These are phyloP conservation scores for Cephus pygmeus DNA, from an alignment of 2,888 invertebrate genomes.

Conservation along the genomic window DNA sequence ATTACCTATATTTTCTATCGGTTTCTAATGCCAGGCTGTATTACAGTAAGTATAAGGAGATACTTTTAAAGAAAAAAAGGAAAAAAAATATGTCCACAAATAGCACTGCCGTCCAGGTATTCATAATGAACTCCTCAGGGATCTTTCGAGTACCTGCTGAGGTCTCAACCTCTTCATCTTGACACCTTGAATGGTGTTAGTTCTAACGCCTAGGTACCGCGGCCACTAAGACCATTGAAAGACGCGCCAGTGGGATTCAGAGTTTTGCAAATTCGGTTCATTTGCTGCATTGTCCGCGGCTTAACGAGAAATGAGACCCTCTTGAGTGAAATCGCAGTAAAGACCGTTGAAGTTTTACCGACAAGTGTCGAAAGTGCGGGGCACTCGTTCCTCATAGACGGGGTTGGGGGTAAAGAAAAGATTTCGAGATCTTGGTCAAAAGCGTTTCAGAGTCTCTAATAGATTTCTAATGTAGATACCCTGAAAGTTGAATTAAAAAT, in stretches of 20 bases:
- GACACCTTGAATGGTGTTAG: constrained; percentile 65
- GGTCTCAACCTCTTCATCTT: constrained; percentile 48
- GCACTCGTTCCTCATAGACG: neutral
- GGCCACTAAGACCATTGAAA: constrained; percentile 51
- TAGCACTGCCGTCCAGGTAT: constrained; percentile 20
- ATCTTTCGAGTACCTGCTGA: constrained; percentile 45
- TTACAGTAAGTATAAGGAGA: neutral
- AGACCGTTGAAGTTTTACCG: constrained; percentile 65
- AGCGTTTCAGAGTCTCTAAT: neutral
- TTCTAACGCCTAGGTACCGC: constrained; percentile 59
- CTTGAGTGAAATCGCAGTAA: constrained; percentile 54
- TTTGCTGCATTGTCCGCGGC: constrained; percentile 64
- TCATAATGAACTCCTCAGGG: constrained; percentile 52
- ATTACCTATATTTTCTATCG: neutral
- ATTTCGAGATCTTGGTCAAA: neutral
- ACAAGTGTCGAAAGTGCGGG: constrained; percentile 37
- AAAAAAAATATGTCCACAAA: neutral
- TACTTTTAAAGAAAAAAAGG: neutral
- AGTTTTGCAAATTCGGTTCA: constrained; percentile 66
- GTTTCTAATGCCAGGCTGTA: neutral
- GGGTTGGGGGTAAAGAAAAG: neutral
- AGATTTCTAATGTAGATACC: neutral
- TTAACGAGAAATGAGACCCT: constrained; percentile 60
- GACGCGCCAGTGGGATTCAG: constrained; percentile 11
- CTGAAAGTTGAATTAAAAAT: neutral